phyloP scores from a whole-genome alignment of 1,140 invertebrate species.

The Drosophila parabipectinata region DNA sequence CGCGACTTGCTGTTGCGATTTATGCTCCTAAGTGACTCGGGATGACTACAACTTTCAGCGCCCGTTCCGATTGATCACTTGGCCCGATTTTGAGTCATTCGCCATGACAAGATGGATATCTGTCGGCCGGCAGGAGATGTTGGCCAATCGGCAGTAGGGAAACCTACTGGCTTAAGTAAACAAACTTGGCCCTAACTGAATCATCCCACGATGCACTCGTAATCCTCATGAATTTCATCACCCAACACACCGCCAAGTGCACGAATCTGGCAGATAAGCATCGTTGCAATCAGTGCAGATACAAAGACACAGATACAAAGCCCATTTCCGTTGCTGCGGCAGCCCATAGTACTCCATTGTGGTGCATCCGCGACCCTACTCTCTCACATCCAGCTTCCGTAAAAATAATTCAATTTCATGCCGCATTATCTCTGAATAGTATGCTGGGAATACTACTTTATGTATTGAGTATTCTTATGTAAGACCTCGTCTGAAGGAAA shows the following conservation, averaged over 20 bases:
- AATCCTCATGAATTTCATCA: constrained; percentile 34
- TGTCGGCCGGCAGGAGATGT: constrained; percentile 13
- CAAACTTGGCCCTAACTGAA: not conserved
- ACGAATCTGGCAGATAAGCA: constrained; percentile 53
- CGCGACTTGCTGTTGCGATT: constrained; percentile 40
- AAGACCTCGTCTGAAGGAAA: constrained; percentile 36
- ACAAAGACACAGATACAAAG: constrained; percentile 39
- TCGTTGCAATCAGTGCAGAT: constrained; percentile 28
- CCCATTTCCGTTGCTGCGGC: constrained; percentile 60
- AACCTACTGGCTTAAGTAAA: not conserved
- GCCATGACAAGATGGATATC: constrained; percentile 30
- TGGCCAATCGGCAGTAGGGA: constrained; percentile 15
- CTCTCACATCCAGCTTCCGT: constrained; percentile 59
- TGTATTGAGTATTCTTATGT: constrained; percentile 51
- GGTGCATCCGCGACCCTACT: constrained; percentile 26
- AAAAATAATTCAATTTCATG: constrained; percentile 71
- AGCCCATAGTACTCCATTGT: constrained; percentile 50
- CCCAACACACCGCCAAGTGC: constrained; percentile 30
- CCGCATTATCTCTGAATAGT: constrained; percentile 37
- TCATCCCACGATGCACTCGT: constrained; percentile 30
- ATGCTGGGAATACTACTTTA: not conserved
- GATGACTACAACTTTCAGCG: constrained; percentile 42
- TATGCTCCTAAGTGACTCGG: constrained; percentile 38
- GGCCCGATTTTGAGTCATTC: constrained; percentile 29
- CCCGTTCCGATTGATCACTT: constrained; percentile 31